These are phyloP conservation scores for Stegana nigrithorax DNA, from an alignment of 2,888 invertebrate species.

Conservation along the genomic window DNA sequence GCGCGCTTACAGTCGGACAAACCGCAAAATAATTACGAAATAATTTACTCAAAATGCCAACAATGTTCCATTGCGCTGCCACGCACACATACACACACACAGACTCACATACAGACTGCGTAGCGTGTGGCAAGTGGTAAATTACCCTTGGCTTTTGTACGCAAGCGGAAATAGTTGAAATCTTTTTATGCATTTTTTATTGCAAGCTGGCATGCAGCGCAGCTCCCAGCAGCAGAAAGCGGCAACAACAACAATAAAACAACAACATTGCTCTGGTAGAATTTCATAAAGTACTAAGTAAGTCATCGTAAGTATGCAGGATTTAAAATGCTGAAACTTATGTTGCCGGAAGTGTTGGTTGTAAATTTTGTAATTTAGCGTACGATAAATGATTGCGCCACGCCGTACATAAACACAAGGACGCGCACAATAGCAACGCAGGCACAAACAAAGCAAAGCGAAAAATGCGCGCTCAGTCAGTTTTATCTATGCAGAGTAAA, in stretches of 20 bases:
- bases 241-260: neutral
- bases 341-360: constrained; percentile 26
- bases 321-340: constrained; percentile 17
- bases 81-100: neutral
- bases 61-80: neutral
- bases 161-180: constrained; percentile 8
- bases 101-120: neutral
- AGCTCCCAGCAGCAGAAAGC: neutral
- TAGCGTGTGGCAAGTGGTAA: neutral
- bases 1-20: neutral
- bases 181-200: neutral
- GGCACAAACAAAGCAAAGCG: neutral
- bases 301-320: neutral
- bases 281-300: too few species aligned
- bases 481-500: too few species aligned
- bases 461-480: too few species aligned
- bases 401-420: too few species aligned
- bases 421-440: neutral
- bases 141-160: constrained; percentile 4
- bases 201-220: too few species aligned
- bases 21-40: constrained; percentile 9
- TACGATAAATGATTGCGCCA: neutral
- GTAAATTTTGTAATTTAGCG: constrained; percentile 29
- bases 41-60: constrained; percentile 7
- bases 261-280: too few species aligned